These are phyloP conservation scores for Leuciscus waleckii DNA, from an alignment of 2,797 vertebrate species.

Conservation along the genomic window DNA sequence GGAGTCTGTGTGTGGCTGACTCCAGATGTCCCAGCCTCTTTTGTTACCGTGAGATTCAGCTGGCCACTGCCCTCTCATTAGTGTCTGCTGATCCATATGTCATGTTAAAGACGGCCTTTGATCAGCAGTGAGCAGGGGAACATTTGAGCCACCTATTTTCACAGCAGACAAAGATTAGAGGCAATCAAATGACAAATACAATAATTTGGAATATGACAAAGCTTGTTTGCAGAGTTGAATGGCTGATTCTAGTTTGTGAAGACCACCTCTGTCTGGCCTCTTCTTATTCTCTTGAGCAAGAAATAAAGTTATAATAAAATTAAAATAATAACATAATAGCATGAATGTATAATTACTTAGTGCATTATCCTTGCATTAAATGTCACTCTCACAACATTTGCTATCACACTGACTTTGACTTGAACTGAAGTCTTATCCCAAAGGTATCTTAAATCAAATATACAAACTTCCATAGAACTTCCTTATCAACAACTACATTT, in stretches of 20 bases:
- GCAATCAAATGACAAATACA: slow-evolving; percentile 48
- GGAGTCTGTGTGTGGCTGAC: slow-evolving; percentile 56
- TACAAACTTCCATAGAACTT: background rate
- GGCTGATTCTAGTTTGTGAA: slow-evolving; percentile 7
- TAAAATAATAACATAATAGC: background rate
- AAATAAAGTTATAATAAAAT: background rate
- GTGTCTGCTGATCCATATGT: slow-evolving; percentile 65
- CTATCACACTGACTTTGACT: slow-evolving; percentile 5
- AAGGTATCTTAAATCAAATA: slow-evolving; percentile 3
- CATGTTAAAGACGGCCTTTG: slow-evolving; percentile 58
- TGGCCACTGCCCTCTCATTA: slow-evolving; percentile 58
- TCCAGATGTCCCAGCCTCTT: slow-evolving; percentile 64
- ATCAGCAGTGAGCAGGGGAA: slow-evolving; percentile 52
- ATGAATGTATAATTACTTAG: background rate
- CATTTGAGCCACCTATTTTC: slow-evolving; percentile 47
- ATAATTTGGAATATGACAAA: slow-evolving; percentile 27
- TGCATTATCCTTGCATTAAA: background rate
- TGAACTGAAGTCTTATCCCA: background rate
- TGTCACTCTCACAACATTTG: background rate
- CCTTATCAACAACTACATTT: slow-evolving; percentile 18
- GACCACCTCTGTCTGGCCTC: background rate
- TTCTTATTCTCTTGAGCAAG: background rate
- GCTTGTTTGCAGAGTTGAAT: slow-evolving; percentile 26
- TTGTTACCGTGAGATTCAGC: slow-evolving; percentile 62
- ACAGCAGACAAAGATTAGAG: slow-evolving; percentile 45